Evolutionary conservation across 2,797 vertebrate genomes (phyloP), one percentile per base, ranked within the genome.

Genomic region (Triplophysa bombifrons): DNA sequence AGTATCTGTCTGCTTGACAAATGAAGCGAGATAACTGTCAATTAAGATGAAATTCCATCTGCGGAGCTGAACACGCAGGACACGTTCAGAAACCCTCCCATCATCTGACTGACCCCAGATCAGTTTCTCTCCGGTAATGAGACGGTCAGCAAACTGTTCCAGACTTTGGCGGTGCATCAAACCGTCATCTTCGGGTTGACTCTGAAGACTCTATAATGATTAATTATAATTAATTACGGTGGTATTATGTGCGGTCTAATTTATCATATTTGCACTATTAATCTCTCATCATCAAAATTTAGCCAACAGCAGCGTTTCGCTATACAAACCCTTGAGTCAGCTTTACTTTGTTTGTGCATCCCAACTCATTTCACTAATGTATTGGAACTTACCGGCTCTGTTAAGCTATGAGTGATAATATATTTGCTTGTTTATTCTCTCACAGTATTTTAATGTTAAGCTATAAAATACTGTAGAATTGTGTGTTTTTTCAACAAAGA

Each of bases 221-320:
- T 93, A 85, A 93, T 93, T 92, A 87, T 84, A 90, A 91, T 93
- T 89, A 92, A 93, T 93, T 92, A 90, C 83, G 25, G 22, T 88
- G 91, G 90, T 87, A 87, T 84, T 88, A 89, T 13, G 46, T 89
- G 89, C 87, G 82, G 83, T 88, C 83, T 90, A 90, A 93, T 92
- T 90, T 86, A 92, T 93, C 91, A 93, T 88, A 88, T 91, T 93
- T 92, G 88, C 88, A 88, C 90, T 91, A 91, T 91, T 93, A 87
- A 88, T 85, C 88, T 91, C 90, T 86, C 84, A 90, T 92, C 90
- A 91, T 90, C 85, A 89, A 88, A 91, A 83, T 86, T 81, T 83
- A 88, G 83, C 90, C 84, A 85, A 81, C 87, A 89, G 87, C 82
- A 85, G 78, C 81, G 61, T 78, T 74, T 80, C 80, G 34, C 41